A percentile compares a stretch with the other conserved stretches of the same genome.
Evolutionary conservation across 2,797 vertebrate species (phyloP).

Genomic region (Pteropus rufus): DNA sequence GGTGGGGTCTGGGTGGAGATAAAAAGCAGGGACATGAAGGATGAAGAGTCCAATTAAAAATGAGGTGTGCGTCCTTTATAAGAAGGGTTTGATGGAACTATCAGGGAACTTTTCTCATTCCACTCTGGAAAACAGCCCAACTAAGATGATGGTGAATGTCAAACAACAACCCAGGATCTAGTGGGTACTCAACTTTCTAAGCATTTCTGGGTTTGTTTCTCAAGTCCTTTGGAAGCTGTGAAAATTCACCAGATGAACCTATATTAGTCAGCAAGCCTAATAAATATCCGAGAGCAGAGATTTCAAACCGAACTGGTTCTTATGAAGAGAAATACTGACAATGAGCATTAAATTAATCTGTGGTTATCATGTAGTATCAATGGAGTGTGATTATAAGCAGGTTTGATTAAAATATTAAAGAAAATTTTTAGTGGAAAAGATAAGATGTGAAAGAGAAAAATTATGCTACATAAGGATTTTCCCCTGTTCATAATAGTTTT

Average conservation of each 20-base stretch:
- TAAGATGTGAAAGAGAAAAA: not conserved
- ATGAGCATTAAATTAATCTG: not conserved
- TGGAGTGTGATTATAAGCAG: not conserved
- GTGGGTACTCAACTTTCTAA: not conserved
- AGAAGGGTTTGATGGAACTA: not conserved
- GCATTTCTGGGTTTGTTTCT: not conserved
- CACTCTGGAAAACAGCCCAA: not conserved
- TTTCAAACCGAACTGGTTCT: not conserved
- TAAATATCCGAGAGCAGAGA: not conserved
- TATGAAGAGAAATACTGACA: not conserved
- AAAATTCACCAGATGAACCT: not conserved
- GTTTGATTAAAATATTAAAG: not conserved
- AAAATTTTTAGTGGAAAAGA: not conserved
- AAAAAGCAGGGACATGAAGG: not conserved
- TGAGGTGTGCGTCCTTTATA: not conserved
- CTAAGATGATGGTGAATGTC: not conserved
- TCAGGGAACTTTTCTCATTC: not conserved
- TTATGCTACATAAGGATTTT: not conserved
- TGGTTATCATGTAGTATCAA: not conserved
- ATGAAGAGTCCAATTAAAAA: not conserved
- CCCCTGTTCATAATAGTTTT: not conserved
- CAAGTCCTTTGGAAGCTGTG: not conserved
- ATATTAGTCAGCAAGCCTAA: not conserved
- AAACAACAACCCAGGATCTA: not conserved
- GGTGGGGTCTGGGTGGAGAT: not conserved